These are phyloP conservation scores for Rotaria macrura DNA, from an alignment of 2,888 invertebrate species.

Conservation along the genomic window DNA sequence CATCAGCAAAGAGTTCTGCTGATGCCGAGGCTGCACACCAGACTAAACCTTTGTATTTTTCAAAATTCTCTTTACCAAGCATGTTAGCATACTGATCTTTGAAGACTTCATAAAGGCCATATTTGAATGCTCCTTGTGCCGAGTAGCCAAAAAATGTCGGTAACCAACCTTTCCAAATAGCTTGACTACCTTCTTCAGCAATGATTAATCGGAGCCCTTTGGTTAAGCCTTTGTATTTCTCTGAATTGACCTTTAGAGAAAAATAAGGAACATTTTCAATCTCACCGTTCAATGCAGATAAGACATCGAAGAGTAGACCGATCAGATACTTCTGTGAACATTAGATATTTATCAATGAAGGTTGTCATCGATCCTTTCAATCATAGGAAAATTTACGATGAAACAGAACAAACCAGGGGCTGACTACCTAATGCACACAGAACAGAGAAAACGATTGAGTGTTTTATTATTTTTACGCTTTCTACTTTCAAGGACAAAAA, in stretches of 20 bases:
- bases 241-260: neutral
- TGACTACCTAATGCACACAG: neutral
- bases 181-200: slow-evolving; percentile 11
- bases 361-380: neutral
- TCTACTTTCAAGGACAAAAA: neutral
- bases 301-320: neutral
- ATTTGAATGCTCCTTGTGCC: slow-evolving; percentile 13
- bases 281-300: neutral
- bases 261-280: neutral
- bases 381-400: neutral
- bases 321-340: neutral
- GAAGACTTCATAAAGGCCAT: neutral
- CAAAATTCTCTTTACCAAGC: slow-evolving; percentile 1
- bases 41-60: neutral
- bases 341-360: neutral
- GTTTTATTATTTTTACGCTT: neutral
- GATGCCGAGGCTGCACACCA: slow-evolving; percentile 13
- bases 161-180: slow-evolving; percentile 19
- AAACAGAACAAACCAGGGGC: too few species aligned
- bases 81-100: slow-evolving; percentile 20
- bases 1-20: neutral
- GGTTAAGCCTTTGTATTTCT: neutral
- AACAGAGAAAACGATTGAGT: neutral
- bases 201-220: neutral
- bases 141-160: slow-evolving; percentile 4